phyloP scores from a whole-genome alignment of 1,140 invertebrate genomes.

The Diabrotica undecimpunctata region DNA sequence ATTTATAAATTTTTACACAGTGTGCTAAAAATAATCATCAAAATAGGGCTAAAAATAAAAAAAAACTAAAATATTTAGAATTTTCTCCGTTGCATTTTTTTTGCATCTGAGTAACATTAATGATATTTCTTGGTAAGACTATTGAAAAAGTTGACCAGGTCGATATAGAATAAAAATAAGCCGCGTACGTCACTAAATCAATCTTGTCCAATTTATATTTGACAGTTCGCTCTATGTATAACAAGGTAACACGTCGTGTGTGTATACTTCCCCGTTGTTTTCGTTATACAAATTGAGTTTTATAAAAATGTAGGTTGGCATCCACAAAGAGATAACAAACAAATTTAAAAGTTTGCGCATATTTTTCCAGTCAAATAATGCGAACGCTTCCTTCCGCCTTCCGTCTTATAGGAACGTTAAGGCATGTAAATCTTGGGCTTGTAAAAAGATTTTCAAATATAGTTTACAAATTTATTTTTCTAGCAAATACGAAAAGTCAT shows the following conservation, averaged over 20 bases:
- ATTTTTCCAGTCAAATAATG: slow-evolving; percentile 21
- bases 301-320: slow-evolving; percentile 21
- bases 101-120: too few species aligned
- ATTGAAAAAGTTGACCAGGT: not conserved
- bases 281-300: slow-evolving; percentile 16
- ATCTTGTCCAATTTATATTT: slow-evolving; percentile 9
- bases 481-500: too few species aligned
- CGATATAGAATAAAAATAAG: not conserved
- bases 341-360: slow-evolving; percentile 26
- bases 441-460: too few species aligned
- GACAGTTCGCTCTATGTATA: slow-evolving; percentile 4
- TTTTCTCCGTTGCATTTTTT: too few species aligned
- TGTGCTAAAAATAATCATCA: too few species aligned
- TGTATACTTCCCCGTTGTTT: not conserved
- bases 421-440: too few species aligned
- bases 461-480: too few species aligned
- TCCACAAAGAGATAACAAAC: slow-evolving; percentile 17
- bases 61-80: too few species aligned
- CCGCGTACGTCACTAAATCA: slow-evolving; percentile 6
- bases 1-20: too few species aligned
- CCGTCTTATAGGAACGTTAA: not conserved
- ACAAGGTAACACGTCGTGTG: slow-evolving; percentile 1
- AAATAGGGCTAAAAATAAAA: too few species aligned
- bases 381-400: slow-evolving; percentile 8
- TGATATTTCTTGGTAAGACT: not conserved